phyloP scores from a whole-genome alignment of 1,140 invertebrate genomes.

The Chelonus insularis region DNA sequence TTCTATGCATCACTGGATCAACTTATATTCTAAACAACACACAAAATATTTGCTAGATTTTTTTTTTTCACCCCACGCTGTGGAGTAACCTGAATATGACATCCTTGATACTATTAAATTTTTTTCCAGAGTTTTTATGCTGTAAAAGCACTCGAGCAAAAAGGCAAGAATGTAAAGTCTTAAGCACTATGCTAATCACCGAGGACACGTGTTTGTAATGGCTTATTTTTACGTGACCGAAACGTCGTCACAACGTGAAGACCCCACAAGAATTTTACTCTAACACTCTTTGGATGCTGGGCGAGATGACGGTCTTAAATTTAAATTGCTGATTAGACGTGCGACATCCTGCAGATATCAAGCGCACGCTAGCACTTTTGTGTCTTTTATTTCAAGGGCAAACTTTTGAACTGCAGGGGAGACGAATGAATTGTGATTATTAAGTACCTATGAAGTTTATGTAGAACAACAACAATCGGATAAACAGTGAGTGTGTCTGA shows the following conservation, averaged over 20 bases:
- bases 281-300: neutral
- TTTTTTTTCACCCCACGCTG: too few species aligned
- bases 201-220: constrained; percentile 49
- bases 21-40: too few species aligned
- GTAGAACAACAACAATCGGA: neutral
- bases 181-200: constrained; percentile 46
- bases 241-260: constrained; percentile 25
- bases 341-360: constrained; percentile 8
- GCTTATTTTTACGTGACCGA: constrained; percentile 42
- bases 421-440: neutral
- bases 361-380: constrained; percentile 1
- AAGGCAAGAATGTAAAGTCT: constrained; percentile 27
- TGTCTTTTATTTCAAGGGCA: constrained; percentile 1
- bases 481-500: neutral
- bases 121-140: too few species aligned
- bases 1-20: too few species aligned
- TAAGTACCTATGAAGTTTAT: neutral
- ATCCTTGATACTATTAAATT: too few species aligned
- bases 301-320: constrained; percentile 11
- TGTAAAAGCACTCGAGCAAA: constrained; percentile 7
- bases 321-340: constrained; percentile 21
- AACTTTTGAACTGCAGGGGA: neutral
- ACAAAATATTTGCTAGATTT: too few species aligned
- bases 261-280: neutral
- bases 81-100: too few species aligned